Conservation (phyloP, 2,888 invertebrate genomes). For the Hoplodrina ambigua region DNA sequence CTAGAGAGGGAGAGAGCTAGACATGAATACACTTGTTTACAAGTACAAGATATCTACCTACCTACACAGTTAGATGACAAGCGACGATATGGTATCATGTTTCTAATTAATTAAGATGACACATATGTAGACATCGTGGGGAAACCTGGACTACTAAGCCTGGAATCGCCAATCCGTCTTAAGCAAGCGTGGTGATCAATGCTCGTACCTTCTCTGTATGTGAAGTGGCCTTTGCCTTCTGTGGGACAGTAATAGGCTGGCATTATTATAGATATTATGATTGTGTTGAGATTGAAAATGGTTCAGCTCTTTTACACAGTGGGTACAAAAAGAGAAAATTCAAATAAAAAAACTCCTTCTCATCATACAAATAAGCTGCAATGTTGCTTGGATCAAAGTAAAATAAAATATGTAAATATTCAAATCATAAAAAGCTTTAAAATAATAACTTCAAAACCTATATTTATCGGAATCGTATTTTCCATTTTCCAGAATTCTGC, state of each 20-base stretch:
- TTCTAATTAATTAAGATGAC: slow-evolving; percentile 11
- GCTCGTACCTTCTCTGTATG: no score
- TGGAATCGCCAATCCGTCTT: no score
- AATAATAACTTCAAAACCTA: not conserved
- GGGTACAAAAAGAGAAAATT: not conserved
- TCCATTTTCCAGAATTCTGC: slow-evolving; percentile 16
- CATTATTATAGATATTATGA: not conserved
- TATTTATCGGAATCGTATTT: slow-evolving; percentile 13
- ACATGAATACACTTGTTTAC: slow-evolving; percentile 21
- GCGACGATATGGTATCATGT: not conserved
- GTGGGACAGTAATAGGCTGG: no score
- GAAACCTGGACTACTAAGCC: no score
- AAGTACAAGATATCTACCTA: not conserved
- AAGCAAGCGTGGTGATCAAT: no score
- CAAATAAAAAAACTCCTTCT: not conserved
- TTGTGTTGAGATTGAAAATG: not conserved
- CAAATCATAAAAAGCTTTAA: not conserved
- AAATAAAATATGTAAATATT: not conserved
- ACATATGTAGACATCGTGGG: not conserved
- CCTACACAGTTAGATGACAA: not conserved
- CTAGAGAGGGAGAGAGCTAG: slow-evolving; percentile 11
- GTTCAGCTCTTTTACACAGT: not conserved
- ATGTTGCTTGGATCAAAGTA: no score
- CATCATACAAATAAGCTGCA: not conserved
- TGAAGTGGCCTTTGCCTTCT: no score